Evolutionary conservation across 2,888 invertebrate genomes (phyloP), one percentile per base, ranked within the genome.

Genomic region (Chelonus formosanus): DNA sequence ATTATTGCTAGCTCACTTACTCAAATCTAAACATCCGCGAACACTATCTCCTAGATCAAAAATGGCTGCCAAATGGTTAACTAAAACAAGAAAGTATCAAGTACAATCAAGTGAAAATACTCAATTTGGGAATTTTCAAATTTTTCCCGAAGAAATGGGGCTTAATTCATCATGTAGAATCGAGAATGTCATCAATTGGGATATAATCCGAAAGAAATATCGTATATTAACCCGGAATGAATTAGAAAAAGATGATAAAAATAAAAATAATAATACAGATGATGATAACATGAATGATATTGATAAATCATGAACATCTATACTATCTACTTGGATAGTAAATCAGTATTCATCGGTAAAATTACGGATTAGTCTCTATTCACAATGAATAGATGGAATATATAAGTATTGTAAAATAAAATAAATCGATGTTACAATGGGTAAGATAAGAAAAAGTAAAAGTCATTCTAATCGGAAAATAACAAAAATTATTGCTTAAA

Each of bases 141-240:
- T 94, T 76, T 93, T 20, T 20, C 20, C 20, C 1, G 20, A 20
- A 20, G 20, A 20, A 20, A 20, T 2, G 2, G 20, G 20, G 20
- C 2, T 95, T 85, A 90, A 89, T 78, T 90, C 90, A 68, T 88
- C 88, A 54, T 93, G 92, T 35, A 88, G 94, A 75, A 95, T 96
- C 74, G 95, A 95, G 81, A 94, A 92, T 80, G 95, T 96, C 3
- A 93, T 94, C 0, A 95, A 96, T 81, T 96, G 96, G 96, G 94
- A 94, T 80, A 87, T 91, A 5, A 95, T 96, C 67, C 92, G 95
- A n/a, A 94, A 94, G 85, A 95, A 95, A 81, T 96, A 96, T 82
- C 87, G 94, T 43, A 91, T 91, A 0, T 85, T 95, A 8, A 88
- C 90, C 70, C 91, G 91, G 1, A 86, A 86, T 63, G 90, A 91